These are phyloP conservation scores for Lymantria monacha DNA, from an alignment of 2,888 invertebrate species.

Conservation along the genomic window DNA sequence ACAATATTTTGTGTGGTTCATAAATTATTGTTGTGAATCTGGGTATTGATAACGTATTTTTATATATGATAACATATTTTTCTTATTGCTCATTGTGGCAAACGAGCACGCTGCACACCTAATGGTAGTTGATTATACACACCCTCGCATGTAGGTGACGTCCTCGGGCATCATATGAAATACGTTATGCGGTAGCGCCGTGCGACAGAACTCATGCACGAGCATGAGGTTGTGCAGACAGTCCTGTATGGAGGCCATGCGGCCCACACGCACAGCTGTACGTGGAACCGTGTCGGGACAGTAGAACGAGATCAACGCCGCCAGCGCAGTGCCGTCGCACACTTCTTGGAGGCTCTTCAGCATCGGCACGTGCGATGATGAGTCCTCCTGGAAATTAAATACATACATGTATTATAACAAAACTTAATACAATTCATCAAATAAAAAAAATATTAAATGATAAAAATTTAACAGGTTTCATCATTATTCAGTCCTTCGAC, in stretches of 20 bases:
- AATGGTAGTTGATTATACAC: no score
- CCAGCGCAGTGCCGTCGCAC: slow-evolving; percentile 94
- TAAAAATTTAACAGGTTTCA: no score
- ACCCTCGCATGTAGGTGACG: slow-evolving; percentile 96
- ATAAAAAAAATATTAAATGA: no score
- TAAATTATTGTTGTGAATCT: no score
- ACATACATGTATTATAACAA: background rate
- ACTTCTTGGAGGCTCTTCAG: slow-evolving; percentile 92
- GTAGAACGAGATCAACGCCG: slow-evolving; percentile 94
- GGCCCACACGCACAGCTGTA: slow-evolving; percentile 79
- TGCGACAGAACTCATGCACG: slow-evolving; percentile 92
- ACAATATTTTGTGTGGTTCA: no score
- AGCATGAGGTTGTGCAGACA: slow-evolving; percentile 95
- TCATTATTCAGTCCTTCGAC: no score
- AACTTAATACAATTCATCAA: background rate
- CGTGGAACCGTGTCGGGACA: slow-evolving; percentile 82
- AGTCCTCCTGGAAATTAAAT: slow-evolving; percentile 75
- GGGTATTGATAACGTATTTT: no score
- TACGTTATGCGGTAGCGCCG: slow-evolving; percentile 92
- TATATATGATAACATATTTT: no score
- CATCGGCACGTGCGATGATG: slow-evolving; percentile 83
- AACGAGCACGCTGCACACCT: no score
- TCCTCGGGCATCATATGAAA: slow-evolving; percentile 98
- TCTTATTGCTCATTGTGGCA: no score
- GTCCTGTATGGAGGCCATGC: slow-evolving; percentile 91